Evolutionary conservation across 2,797 vertebrate species (phyloP), one percentile per base, ranked within the genome.

Genomic region (Parauchenoglanis ngamensis): DNA sequence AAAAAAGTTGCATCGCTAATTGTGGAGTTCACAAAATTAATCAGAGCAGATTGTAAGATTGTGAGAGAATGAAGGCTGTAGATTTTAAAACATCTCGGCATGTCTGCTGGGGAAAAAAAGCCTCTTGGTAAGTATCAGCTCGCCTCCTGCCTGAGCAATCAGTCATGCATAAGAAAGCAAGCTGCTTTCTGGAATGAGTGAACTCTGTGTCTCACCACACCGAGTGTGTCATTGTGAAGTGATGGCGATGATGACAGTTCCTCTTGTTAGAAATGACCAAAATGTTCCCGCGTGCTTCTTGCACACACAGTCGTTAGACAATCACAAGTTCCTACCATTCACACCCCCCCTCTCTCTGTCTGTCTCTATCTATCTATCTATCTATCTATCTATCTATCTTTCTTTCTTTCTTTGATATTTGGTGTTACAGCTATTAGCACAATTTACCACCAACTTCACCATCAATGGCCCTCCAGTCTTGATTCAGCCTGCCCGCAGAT

Each of bases 151-250:
- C 81, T 67, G 49, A 67, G 59, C 59, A 87, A 56, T 78, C 82
- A 87, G 88, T 87, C 85, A 75, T 84, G 85, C 88, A 46, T 40
- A 77, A 56, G 81, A 67, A 75, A 31, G 85, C 85, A 84, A 89
- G 85, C 88, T 86, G 88, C 76, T 59, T 61, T 57, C 13, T 86
- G 61, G 72, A 79, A 68, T 49, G 21, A 54, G 44, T 61, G 83
- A 46, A 61, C 59, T 79, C 70, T 46, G 57, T 83, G 59, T 57
- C 73, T 49, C 46, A 82, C 49, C 78, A 61, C 57, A 28, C 6
- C 19, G 75, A 61, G 83, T 63, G 68, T 54, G 86, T 84, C 83
- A 65, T 54, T 54, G 76, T n/a, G 57, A 80, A 73, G 59, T 28
- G 68, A 79, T 44, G 57, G 31, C n/a, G 72, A 40, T 19, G 72